These are phyloP conservation scores for Glossosoma conforme DNA, from an alignment of 1,140 invertebrate species.

Conservation along the genomic window DNA sequence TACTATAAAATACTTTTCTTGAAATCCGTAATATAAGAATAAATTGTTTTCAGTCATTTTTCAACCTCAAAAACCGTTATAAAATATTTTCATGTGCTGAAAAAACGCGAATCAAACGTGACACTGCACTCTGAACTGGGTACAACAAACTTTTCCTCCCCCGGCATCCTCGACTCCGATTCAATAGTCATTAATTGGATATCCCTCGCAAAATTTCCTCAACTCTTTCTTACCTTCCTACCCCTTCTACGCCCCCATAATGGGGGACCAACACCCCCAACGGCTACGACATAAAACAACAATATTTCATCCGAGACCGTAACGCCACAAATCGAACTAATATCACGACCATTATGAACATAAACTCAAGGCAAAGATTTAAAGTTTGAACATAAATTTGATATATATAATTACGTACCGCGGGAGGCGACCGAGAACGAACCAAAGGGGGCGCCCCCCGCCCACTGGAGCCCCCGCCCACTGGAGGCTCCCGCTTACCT, in stretches of 20 bases:
- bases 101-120: conserved; percentile 19
- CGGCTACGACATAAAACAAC: conserved; percentile 31
- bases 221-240: conserved; percentile 23
- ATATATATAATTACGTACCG: conserved; percentile 32
- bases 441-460: conserved; percentile 14
- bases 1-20: too few species aligned
- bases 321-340: conserved; percentile 33
- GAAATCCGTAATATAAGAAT: too few species aligned
- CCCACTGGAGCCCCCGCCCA: conserved; percentile 7
- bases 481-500: conserved; percentile 1
- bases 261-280: not conserved
- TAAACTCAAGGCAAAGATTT: conserved; percentile 33
- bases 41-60: too few species aligned
- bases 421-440: conserved; percentile 25
- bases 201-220: conserved; percentile 23
- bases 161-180: conserved; percentile 12
- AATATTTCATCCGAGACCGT: conserved; percentile 32
- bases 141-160: conserved; percentile 6
- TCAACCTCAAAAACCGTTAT: too few species aligned
- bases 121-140: conserved; percentile 15
- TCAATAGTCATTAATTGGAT: conserved; percentile 31
- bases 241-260: not conserved
- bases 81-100: too few species aligned
- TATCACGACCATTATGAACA: conserved; percentile 32
- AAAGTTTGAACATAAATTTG: conserved; percentile 33